Evolutionary conservation across 2,888 invertebrate genomes (phyloP).

Genomic region (Parnassius glacialis): DNA sequence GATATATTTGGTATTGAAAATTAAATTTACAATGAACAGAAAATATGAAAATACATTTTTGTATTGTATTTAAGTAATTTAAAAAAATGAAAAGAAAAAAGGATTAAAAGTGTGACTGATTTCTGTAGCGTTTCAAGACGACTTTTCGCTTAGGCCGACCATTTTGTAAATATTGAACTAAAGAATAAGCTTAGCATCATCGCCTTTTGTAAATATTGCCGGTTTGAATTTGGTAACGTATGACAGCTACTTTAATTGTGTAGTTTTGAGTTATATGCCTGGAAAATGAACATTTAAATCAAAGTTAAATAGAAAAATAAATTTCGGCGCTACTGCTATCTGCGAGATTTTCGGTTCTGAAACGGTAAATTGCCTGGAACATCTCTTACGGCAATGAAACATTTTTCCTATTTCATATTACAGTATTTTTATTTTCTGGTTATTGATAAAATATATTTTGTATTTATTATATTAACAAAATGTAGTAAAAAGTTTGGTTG

Average conservation of each 20-base stretch:
- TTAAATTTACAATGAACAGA: no score
- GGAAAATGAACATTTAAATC: conserved; percentile 17
- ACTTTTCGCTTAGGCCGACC: conserved; percentile 55
- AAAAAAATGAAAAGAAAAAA: no score
- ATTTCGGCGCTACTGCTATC: conserved; percentile 2
- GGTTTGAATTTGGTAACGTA: conserved; percentile 24
- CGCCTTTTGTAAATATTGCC: conserved; percentile 39
- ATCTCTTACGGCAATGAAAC: conserved; percentile 68
- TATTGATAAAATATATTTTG: conserved; percentile 22
- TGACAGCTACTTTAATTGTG: conserved; percentile 22
- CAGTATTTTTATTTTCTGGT: conserved; percentile 25
- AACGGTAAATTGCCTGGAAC: conserved; percentile 53
- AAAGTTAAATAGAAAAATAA: conserved; percentile 9
- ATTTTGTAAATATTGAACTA: conserved; percentile 56
- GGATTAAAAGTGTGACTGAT: no score
- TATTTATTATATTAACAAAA: conserved; percentile 30
- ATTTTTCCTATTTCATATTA: conserved; percentile 22
- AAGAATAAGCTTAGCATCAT: conserved; percentile 37
- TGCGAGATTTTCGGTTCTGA: conserved; percentile 24
- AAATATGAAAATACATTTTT: no score
- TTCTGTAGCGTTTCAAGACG: conserved; percentile 1
- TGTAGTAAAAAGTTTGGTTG: conserved; percentile 17
- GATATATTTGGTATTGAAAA: no score
- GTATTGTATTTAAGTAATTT: no score
- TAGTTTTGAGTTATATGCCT: conserved; percentile 20